Conservation (phyloP, 2,113 vertebrate genomes). For the Sinosuthora webbiana region DNA sequence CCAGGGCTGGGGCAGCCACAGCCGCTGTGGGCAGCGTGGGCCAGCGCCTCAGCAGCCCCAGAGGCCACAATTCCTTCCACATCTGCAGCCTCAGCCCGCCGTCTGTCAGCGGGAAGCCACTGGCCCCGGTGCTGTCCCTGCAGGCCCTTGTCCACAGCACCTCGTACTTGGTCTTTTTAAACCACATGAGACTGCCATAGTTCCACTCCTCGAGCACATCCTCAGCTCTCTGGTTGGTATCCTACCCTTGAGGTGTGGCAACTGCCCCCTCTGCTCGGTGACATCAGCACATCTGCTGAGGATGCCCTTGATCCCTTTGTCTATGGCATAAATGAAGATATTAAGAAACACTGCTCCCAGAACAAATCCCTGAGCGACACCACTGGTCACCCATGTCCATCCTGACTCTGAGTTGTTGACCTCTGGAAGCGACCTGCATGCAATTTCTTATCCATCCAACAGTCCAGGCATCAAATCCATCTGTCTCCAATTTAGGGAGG, state of each 20-base stretch:
- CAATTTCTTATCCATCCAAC: background rate
- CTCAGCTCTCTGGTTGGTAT: background rate
- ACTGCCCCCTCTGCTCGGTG: background rate
- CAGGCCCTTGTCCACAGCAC: background rate
- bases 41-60: background rate
- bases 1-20: background rate
- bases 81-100: background rate
- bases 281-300: background rate
- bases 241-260: background rate
- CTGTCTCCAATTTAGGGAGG: too few relatives aligned
- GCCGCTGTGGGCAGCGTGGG: background rate
- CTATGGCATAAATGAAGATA: too few relatives aligned
- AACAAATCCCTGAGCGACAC: background rate
- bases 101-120: background rate
- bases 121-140: background rate
- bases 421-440: fast-evolving
- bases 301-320: background rate
- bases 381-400: background rate
- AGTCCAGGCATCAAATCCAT: too few relatives aligned
- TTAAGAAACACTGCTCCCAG: background rate
- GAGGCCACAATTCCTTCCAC: background rate
- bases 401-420: background rate
- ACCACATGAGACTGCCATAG: background rate
- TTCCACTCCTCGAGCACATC: too few relatives aligned
- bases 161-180: background rate